phyloP scores from a whole-genome alignment of 2,888 invertebrate species.

The Leptogaster cylindrica region DNA sequence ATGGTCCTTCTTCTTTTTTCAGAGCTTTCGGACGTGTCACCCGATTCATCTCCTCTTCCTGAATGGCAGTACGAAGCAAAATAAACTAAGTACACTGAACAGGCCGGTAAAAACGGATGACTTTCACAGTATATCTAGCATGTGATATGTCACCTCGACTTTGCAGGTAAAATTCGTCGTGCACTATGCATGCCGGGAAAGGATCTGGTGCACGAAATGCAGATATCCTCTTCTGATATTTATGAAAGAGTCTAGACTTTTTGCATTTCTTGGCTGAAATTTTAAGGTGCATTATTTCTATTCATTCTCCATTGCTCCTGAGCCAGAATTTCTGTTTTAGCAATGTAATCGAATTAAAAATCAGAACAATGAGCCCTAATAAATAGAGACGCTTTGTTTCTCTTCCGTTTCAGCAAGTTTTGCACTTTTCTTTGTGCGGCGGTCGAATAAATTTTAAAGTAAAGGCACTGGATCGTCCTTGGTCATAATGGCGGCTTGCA shows the following conservation, averaged over 20 bases:
- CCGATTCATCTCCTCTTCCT: constrained; percentile 36
- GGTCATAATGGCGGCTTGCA: too few relatives aligned
- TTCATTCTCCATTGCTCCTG: constrained; percentile 24
- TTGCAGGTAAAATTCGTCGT: constrained; percentile 29
- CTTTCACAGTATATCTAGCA: constrained; percentile 34
- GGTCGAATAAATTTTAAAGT: too few relatives aligned
- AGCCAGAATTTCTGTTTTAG: too few relatives aligned
- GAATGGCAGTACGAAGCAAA: constrained; percentile 22
- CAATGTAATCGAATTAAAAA: too few relatives aligned
- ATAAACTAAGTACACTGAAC: constrained; percentile 15
- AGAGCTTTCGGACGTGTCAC: constrained; percentile 31
- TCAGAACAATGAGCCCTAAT: too few relatives aligned
- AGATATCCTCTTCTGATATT: constrained; percentile 35
- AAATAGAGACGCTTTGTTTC: too few relatives aligned
- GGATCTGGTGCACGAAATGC: constrained; percentile 41
- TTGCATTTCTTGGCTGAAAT: constrained; percentile 25
- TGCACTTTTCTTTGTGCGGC: too few relatives aligned
- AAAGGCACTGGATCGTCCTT: too few relatives aligned
- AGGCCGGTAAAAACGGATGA: constrained; percentile 29
- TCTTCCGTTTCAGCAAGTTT: too few relatives aligned
- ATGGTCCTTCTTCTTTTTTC: constrained; percentile 23
- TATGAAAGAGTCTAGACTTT: constrained; percentile 36
- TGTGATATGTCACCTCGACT: constrained; percentile 22
- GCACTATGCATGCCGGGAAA: constrained; percentile 11
- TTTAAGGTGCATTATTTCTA: constrained; percentile 22